Evolutionary conservation across 2,888 invertebrate genomes (phyloP), one percentile per base, ranked within the genome.

Genomic region (Acrobeloides nanus): DNA sequence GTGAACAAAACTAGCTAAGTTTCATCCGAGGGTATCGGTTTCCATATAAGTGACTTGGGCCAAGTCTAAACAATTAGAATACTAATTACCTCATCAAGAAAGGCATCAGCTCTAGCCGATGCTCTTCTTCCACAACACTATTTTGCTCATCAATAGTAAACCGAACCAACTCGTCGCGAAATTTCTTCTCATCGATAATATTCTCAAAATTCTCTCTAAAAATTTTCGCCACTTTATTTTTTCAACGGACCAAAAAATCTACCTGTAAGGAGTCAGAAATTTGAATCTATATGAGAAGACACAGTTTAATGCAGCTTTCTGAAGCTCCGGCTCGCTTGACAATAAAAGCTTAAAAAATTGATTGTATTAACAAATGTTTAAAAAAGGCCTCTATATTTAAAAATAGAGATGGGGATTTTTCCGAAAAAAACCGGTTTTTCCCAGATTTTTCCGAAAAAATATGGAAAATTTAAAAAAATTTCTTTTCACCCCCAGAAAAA

Each of bases 241-340:
- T 40, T 33, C 21, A n/a, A n/a, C n/a, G n/a, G n/a, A n/a, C n/a
- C 15, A 26, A 44, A 32, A 25, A 10, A 31, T 37, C n/a, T 60
- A 79, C 78, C 70, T 85, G 72, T 93, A 90, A 0, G 85, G 84
- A 0, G 78, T 73, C 6, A 92, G 72, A 67, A 82, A 83, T 70
- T 85, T 85, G 57, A 83, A 81, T 73, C 86, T 87, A 75, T 90
- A 93, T 0, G 85, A 83, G 63, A 87, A 77, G 1, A 95, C 75
- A 73, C 90, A 93, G 68, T 86, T 84, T 32, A 95, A 76, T 0
- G 90, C 86, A 42, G 82, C 81, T 74, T 84, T 87, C 75, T 93
- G 93, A 5, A 93, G 78, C 0, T 82, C 82, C 0, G 83, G 75
- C 75, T 86, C 85, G 65, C 84, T 84, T 52, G 87, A 84, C 38